phyloP scores from a whole-genome alignment of 2,888 invertebrate species.

The Panzeria rudis region DNA sequence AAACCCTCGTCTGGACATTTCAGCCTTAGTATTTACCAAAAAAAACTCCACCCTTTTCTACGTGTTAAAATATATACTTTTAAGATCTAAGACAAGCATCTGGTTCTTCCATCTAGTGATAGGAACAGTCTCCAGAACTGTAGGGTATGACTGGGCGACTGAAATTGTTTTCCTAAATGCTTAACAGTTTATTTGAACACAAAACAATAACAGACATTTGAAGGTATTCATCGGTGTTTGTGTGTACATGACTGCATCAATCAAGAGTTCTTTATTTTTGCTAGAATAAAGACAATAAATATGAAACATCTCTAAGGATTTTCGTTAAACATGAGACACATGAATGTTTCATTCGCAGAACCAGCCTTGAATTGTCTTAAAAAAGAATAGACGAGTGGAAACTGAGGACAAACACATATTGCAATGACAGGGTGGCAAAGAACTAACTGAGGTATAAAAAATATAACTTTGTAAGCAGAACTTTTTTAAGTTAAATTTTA shows the following conservation, averaged over 20 bases:
- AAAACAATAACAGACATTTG: conserved; percentile 9
- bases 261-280: conserved; percentile 44
- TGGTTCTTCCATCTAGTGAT: too few species aligned
- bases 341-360: neutral
- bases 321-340: conserved; percentile 1
- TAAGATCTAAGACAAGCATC: too few species aligned
- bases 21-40: too few species aligned
- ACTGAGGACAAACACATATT: conserved; percentile 31
- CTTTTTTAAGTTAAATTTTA: neutral
- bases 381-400: neutral
- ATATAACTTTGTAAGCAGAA: neutral
- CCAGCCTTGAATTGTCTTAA: conserved; percentile 51
- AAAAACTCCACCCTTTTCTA: too few species aligned
- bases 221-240: conserved; percentile 7
- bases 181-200: conserved; percentile 3
- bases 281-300: conserved; percentile 52
- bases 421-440: neutral
- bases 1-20: neutral
- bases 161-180: neutral
- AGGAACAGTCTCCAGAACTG: too few species aligned
- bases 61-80: too few species aligned
- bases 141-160: neutral
- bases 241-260: conserved; percentile 47
- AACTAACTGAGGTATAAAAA: neutral
- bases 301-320: conserved; percentile 27